Conservation (phyloP, 2,888 invertebrate species). For the Amblyjoppa fuscipennis region DNA sequence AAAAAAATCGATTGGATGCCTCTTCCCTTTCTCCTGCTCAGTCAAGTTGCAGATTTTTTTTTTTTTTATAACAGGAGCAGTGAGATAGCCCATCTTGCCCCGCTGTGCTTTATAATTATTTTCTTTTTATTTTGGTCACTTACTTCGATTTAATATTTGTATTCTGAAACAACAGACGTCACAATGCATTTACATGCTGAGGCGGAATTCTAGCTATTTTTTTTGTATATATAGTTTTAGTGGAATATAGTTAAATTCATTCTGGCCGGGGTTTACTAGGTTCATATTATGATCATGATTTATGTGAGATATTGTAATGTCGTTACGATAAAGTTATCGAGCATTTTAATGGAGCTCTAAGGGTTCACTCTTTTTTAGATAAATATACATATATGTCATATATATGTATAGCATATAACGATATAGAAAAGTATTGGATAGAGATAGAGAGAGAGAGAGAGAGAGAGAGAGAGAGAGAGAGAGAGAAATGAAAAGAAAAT, state of each 20-base stretch:
- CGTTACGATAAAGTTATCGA: conserved; percentile 48
- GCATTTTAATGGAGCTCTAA: conserved; percentile 55
- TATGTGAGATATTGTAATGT: conserved; percentile 30
- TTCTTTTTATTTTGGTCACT: not conserved
- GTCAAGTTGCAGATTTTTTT: not conserved
- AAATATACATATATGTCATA: conserved; percentile 29
- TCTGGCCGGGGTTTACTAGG: conserved; percentile 19
- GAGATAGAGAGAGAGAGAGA: conserved; percentile 45
- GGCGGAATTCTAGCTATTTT: conserved; percentile 65
- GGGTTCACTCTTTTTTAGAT: conserved; percentile 27
- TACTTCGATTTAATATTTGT: too few relatives aligned
- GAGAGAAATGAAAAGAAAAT: conserved; percentile 57
- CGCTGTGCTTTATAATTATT: not conserved
- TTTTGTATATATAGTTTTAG: conserved; percentile 3
- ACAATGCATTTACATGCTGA: conserved; percentile 79
- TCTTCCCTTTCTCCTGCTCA: not conserved
- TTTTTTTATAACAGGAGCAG: not conserved
- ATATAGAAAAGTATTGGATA: conserved; percentile 42
- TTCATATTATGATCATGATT: conserved; percentile 16
- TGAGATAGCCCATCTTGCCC: too few relatives aligned
- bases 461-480: conserved; percentile 62
- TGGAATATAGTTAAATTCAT: conserved; percentile 30
- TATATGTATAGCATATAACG: conserved; percentile 29
- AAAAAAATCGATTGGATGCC: not conserved
- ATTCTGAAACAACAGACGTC: conserved; percentile 70